These are phyloP conservation scores for Axea sp. DNA, from an alignment of 2,888 invertebrate species.

Conservation along the genomic window DNA sequence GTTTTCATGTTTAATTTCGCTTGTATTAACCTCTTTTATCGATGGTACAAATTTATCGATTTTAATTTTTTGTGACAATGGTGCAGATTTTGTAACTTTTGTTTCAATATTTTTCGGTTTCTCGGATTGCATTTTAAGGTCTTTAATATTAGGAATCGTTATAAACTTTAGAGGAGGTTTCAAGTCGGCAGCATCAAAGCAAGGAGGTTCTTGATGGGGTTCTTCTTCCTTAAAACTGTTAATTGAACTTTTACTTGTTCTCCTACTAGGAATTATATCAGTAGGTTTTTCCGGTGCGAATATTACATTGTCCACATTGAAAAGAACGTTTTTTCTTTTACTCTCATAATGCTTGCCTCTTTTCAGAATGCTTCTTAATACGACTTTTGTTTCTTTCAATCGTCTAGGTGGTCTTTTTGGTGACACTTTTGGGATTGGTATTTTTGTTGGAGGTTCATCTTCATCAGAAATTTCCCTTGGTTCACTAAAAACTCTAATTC, in stretches of 20 bases:
- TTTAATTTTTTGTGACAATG: constrained; percentile 65
- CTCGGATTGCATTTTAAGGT: constrained; percentile 65
- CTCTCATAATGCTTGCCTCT: constrained; percentile 67
- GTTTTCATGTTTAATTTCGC: constrained; percentile 34
- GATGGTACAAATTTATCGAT: constrained; percentile 67
- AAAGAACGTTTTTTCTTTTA: constrained; percentile 74
- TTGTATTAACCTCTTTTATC: constrained; percentile 51
- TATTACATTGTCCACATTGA: constrained; percentile 77
- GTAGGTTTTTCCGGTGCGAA: constrained; percentile 76
- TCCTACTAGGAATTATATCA: constrained; percentile 58
- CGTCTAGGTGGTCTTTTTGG: constrained; percentile 84
- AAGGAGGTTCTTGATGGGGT: constrained; percentile 40
- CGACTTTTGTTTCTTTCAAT: constrained; percentile 79
- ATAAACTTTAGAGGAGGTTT: constrained; percentile 70
- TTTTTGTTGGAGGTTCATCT: constrained; percentile 68
- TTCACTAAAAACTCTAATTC: constrained; percentile 84
- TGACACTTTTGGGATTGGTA: constrained; percentile 80
- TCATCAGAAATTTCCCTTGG: constrained; percentile 70
- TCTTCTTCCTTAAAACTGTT: constrained; percentile 62
- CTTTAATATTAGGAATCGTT: constrained; percentile 76
- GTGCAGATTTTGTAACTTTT: constrained; percentile 64
- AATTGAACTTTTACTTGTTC: constrained; percentile 61
- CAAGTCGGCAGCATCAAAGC: constrained; percentile 32
- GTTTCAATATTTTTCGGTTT: constrained; percentile 65
- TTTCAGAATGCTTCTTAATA: constrained; percentile 74